phyloP scores from a whole-genome alignment of 2,113 vertebrate genomes.

The Callorhinus ursinus region DNA sequence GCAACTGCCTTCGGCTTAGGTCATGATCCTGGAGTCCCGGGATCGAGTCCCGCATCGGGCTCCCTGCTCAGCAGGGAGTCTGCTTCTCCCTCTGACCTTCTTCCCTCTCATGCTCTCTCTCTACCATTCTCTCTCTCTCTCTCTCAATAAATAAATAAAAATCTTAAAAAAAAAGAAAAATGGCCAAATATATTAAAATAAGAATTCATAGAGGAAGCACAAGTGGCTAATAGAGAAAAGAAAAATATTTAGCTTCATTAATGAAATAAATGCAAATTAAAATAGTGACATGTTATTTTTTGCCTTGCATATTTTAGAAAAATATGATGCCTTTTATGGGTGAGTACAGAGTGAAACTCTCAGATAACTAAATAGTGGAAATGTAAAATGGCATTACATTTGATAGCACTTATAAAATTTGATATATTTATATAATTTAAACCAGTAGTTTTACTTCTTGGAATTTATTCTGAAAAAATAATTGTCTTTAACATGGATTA shows the following conservation, averaged over 20 bases:
- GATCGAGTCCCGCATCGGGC: too few relatives aligned
- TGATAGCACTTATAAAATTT: background rate
- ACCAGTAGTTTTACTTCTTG: background rate
- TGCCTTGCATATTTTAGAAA: slow-evolving; percentile 1
- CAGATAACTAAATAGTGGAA: background rate
- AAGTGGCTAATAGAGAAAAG: slow-evolving; percentile 10
- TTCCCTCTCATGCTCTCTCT: too few relatives aligned
- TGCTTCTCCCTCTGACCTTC: too few relatives aligned
- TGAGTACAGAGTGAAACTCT: background rate
- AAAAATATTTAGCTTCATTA: slow-evolving; percentile 14
- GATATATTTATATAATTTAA: slow-evolving; percentile 22
- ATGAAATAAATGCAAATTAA: slow-evolving; percentile 48
- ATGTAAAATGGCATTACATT: slow-evolving; percentile 20
- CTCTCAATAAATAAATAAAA: too few relatives aligned
- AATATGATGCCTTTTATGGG: background rate
- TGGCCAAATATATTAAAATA: background rate
- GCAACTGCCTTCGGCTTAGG: too few relatives aligned
- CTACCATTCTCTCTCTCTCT: too few relatives aligned
- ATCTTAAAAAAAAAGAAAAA: background rate
- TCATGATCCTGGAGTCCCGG: too few relatives aligned
- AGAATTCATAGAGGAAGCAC: background rate
- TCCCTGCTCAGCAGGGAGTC: too few relatives aligned
- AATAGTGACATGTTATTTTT: slow-evolving; percentile 27
- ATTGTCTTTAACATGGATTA: background rate
- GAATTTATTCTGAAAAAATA: slow-evolving; percentile 12